Percentiles rank a stretch among this genome's conserved stretches.
These are phyloP conservation scores for Macrotrachela quadricornifera DNA, from an alignment of 1,140 invertebrate genomes.

Conservation along the genomic window DNA sequence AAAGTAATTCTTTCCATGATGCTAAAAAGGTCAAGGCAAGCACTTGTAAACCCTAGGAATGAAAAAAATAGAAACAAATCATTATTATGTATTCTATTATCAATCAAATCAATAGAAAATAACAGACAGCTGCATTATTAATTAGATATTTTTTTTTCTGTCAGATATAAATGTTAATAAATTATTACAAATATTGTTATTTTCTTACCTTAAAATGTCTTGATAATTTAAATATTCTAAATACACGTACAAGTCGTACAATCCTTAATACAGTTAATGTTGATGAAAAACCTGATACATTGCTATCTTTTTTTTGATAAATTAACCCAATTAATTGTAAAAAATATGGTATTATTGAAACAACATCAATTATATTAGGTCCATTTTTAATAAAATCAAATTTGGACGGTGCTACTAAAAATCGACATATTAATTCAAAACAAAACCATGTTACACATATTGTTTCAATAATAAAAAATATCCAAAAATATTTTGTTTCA, in stretches of 20 bases:
- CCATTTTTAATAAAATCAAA: conserved; percentile 95
- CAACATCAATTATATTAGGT: conserved; percentile 98
- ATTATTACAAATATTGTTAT: conserved; percentile 15
- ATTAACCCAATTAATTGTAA: conserved; percentile 32
- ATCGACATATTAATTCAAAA: conserved; percentile 89
- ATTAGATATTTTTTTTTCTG: too few species aligned
- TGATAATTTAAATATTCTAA: conserved; percentile 94
- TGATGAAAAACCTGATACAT: not conserved
- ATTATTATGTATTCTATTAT: too few species aligned
- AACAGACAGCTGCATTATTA: too few species aligned
- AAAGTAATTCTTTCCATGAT: conserved; percentile 93
- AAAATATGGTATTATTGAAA: conserved; percentile 98
- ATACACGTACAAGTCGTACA: conserved; percentile 86
- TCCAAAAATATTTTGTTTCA: conserved; percentile 11
- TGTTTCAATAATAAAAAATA: conserved; percentile 29
- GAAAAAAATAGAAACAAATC: too few species aligned
- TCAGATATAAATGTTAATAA: conserved; percentile 13
- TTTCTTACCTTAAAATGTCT: conserved; percentile 65
- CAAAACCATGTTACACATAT: conserved; percentile 54
- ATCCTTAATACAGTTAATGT: conserved; percentile 87
- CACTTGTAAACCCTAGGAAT: not conserved
- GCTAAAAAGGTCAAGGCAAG: conserved; percentile 74
- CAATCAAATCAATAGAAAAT: too few species aligned
- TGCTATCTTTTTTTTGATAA: not conserved
- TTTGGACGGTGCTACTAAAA: conserved; percentile 92